Percentiles rank a stretch among this genome's conserved stretches.
These are phyloP conservation scores for Phenganax marumi DNA, from an alignment of 92 coral and sea anemone species.

Conservation along the genomic window DNA sequence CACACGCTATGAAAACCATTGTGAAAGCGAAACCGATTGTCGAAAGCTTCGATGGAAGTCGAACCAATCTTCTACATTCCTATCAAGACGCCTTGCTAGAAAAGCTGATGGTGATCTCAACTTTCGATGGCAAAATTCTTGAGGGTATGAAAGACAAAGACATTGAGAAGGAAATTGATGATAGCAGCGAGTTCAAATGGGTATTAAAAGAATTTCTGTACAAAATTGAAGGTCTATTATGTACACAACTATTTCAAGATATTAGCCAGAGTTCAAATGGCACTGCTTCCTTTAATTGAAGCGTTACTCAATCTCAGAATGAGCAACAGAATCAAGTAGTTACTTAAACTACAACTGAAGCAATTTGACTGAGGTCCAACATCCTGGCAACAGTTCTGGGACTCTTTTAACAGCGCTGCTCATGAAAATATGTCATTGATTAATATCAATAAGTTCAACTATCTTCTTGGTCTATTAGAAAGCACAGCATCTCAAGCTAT, in stretches of 20 bases:
- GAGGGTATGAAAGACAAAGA: no score
- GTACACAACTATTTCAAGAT: no score
- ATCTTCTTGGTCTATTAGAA: conserved; percentile 33
- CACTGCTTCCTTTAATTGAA: no score
- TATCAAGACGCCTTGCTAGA: not conserved
- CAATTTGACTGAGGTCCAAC: conserved; percentile 49
- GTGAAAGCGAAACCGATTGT: not conserved
- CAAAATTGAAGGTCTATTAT: no score
- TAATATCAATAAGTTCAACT: conserved; percentile 32
- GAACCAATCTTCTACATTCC: not conserved
- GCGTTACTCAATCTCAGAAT: no score
- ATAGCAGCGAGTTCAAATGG: no score
- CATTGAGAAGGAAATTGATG: no score
- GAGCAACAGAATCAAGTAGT: no score
- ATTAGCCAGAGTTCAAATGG: no score
- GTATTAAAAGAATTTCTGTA: no score
- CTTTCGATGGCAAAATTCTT: no score
- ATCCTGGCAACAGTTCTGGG: conserved; percentile 53
- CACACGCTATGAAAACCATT: not conserved
- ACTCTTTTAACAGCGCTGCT: conserved; percentile 37
- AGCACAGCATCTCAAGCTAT: conserved; percentile 42
- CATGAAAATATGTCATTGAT: conserved; percentile 28
- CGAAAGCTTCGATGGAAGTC: not conserved
- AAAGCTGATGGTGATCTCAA: not conserved
- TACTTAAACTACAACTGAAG: conserved; percentile 47